Evolutionary conservation across 2,113 vertebrate species (phyloP), one percentile per base, ranked within the genome.

Genomic region (Mohoua ochrocephala): DNA sequence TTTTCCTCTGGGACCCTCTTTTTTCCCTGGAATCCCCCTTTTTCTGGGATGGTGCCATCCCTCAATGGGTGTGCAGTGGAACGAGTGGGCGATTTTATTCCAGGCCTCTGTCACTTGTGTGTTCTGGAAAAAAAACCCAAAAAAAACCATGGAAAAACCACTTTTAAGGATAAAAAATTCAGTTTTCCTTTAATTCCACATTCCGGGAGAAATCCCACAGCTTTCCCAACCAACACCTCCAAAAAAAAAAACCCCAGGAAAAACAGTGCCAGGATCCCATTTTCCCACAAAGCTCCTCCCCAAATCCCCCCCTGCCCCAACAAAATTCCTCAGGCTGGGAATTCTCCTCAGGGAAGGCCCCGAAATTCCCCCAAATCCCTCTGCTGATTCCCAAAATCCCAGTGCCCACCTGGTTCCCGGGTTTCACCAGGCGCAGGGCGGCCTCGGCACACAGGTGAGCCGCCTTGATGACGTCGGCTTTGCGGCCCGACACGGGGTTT

Each of bases 1-100:
- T n/a, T n/a, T n/a, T n/a, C n/a, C n/a, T n/a, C n/a, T n/a, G n/a
- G n/a, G n/a, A n/a, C n/a, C n/a, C n/a, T n/a, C n/a, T n/a, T 13
- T 52, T 54, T 21, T 17, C 10, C 49, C 30, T 1, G 20, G 10
- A 1, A 30, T 15, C 13, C 13, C 9, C 8, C 15, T 31, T 30
- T 23, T 11, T 24, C 10, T 6, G 56, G 13, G n/a, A n/a, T n/a
- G n/a, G n/a, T n/a, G n/a, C n/a, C n/a, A n/a, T n/a, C n/a, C n/a
- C n/a, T n/a, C 99, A 5, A 99, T 99, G 33, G 99, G 98, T 4
- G 98, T 98, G 98, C 99, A 99, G 96, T 99, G 99, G 97, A 99
- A 99, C 54, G 99, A 99, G 94, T 99, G 99, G 41, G 99, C 98
- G n/a, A 99, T 99, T 98, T 99, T 99, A 98, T 99, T 99, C 99